These are phyloP conservation scores for Ruditapes philippinarum DNA, from an alignment of 1,140 invertebrate species.

Conservation along the genomic window DNA sequence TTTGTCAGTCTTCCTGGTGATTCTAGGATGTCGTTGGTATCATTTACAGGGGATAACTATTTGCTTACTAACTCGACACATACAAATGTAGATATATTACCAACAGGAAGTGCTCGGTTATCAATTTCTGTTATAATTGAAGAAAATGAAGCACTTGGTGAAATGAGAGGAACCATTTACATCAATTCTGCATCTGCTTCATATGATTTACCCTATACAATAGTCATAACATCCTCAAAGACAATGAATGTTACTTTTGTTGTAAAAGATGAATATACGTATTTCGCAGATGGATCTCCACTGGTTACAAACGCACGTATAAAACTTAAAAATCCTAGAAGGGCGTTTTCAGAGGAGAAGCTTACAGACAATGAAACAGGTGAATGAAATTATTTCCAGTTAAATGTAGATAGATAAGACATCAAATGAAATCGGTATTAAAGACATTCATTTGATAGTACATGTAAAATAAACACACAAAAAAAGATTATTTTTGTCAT, in stretches of 20 bases:
- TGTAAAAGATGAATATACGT: constrained; percentile 75
- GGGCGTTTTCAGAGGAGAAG: constrained; percentile 11
- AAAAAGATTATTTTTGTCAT: no score
- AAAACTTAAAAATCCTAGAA: constrained; percentile 38
- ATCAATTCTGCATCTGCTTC: constrained; percentile 45
- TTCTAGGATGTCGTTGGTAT: constrained; percentile 51
- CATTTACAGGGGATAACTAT: constrained; percentile 38
- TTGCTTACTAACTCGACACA: constrained; percentile 2
- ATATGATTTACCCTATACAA: constrained; percentile 37
- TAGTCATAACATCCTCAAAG: constrained; percentile 57
- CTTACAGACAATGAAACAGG: constrained; percentile 65
- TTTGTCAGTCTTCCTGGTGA: constrained; percentile 58
- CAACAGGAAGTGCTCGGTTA: constrained; percentile 50
- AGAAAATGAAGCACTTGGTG: constrained; percentile 45
- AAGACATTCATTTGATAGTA: no score
- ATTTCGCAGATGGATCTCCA: constrained; percentile 68
- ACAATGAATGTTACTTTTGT: constrained; percentile 67
- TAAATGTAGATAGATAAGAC: no score
- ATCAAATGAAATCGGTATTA: no score
- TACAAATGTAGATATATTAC: constrained; percentile 33
- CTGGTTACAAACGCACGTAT: constrained; percentile 67
- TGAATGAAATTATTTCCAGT: neutral
- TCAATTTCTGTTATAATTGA: constrained; percentile 6
- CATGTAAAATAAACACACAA: no score
- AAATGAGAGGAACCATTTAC: constrained; percentile 56